Base-by-base conservation (phyloP, 2,888 invertebrate species). In the Zeuzera pyrina region DNA sequence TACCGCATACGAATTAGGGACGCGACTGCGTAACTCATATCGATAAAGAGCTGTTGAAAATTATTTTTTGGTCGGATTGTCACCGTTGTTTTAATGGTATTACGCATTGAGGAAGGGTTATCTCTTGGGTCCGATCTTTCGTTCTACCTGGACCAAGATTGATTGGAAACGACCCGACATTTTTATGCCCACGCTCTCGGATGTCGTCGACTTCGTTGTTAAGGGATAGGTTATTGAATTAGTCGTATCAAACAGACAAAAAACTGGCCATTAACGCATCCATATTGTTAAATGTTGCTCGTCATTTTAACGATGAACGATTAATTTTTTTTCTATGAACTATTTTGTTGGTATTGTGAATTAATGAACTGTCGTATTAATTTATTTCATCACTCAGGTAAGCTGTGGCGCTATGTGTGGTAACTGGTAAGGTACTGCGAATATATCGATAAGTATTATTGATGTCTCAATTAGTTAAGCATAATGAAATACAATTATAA, bases 31-130 rank as follows among this genome's bases (percentile, higher is more conserved):
- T 21, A 30, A 30, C 15, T 27, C 33, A 36, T 43, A 52, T 53
- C 52, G 62, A 60, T 64, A 62, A 64, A 67, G 66, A 77, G 69
- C 73, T 76, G 77, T 79, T 76, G 72, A 72, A 77, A 73, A 77
- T 69, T 64, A 70, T 73, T 79, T 78, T 79, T 79, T 78, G 72
- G 71, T 74, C 57, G 68, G 69, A 76, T 79, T 81, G 83, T 83
- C 83, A 81, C 81, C 79, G 81, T 81, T 83, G 83, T 79, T 79
- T 83, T 81, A 83, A 81, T 83, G 83, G 79, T 67, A 79, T 78
- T 81, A 79, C 77, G 81, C 77, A 76, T 71, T 63, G 73, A 72
- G 65, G 79, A 74, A 77, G 79, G 79, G 79, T 81, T 83, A 83
- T 83, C 83, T 72, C 42, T 43, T 35, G 57, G 67, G 68, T 49